Conservation (phyloP, 1,140 invertebrate genomes). For the Papilio dardanus region DNA sequence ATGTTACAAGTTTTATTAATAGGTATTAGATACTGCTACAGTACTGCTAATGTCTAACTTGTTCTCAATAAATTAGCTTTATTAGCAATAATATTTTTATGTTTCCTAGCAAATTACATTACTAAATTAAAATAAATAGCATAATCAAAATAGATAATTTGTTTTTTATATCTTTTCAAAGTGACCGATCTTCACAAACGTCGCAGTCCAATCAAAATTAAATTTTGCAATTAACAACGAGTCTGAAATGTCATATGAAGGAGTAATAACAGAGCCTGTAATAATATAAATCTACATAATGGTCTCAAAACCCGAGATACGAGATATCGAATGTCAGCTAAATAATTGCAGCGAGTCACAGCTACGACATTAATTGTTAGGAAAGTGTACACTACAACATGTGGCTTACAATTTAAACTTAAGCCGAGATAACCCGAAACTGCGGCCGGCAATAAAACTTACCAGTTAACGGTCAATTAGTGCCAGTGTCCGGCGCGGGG, state of each 20-base stretch:
- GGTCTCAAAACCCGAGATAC: slow-evolving; percentile 1
- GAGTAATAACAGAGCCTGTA: neutral
- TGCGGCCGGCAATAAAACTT: slow-evolving; percentile 67
- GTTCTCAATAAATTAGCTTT: slow-evolving; percentile 19
- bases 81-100: slow-evolving; percentile 6
- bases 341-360: slow-evolving; percentile 37
- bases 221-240: neutral
- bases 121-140: neutral
- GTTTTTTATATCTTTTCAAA: neutral
- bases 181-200: neutral
- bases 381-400: slow-evolving; percentile 60
- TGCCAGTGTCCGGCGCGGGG: slow-evolving; percentile 54
- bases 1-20: slow-evolving; percentile 1
- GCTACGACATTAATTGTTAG: slow-evolving; percentile 53
- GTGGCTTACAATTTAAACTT: slow-evolving; percentile 65
- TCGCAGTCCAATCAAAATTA: neutral
- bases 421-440: slow-evolving; percentile 65
- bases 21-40: neutral
- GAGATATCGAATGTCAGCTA: slow-evolving; percentile 28
- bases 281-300: neutral
- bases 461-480: slow-evolving; percentile 75
- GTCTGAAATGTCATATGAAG: neutral
- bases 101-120: neutral
- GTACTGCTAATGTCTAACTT: neutral
- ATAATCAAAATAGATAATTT: neutral